These are phyloP conservation scores for Laticauda laticaudata DNA, from an alignment of 2,113 vertebrate species.

Conservation along the genomic window DNA sequence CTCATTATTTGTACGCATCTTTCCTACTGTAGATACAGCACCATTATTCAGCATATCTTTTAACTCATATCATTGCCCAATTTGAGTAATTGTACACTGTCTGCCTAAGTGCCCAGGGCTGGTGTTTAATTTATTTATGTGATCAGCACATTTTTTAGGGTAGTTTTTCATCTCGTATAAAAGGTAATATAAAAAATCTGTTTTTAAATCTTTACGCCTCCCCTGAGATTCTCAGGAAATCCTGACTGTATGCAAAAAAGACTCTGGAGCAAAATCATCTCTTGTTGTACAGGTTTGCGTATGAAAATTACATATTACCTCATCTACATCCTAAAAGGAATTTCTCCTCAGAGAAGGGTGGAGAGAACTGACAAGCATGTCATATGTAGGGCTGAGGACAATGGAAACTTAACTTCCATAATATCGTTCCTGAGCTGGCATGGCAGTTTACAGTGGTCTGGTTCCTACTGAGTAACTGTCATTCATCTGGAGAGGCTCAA, in stretches of 20 bases:
- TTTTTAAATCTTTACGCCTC: background rate
- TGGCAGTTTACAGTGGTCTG: background rate
- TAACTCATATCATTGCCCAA: background rate
- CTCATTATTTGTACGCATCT: background rate
- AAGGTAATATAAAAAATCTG: background rate
- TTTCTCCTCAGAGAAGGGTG: background rate
- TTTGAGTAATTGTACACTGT: background rate
- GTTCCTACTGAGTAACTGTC: background rate
- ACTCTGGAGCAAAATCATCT: background rate
- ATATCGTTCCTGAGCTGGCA: background rate
- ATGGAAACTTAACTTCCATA: fast-evolving
- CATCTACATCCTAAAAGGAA: background rate
- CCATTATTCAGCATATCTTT: background rate
- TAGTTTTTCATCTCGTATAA: background rate
- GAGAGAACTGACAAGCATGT: background rate
- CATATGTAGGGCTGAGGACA: background rate
- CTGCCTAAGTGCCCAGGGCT: background rate
- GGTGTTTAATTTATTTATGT: background rate
- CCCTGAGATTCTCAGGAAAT: background rate
- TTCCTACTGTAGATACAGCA: background rate
- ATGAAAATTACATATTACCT: conserved; percentile 6
- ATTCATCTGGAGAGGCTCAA: background rate
- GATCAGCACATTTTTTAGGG: background rate
- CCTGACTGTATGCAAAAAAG: background rate
- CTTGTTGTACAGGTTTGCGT: conserved; percentile 8